Conservation (phyloP, 1,140 invertebrate species). For the Hormaphis cornu region DNA sequence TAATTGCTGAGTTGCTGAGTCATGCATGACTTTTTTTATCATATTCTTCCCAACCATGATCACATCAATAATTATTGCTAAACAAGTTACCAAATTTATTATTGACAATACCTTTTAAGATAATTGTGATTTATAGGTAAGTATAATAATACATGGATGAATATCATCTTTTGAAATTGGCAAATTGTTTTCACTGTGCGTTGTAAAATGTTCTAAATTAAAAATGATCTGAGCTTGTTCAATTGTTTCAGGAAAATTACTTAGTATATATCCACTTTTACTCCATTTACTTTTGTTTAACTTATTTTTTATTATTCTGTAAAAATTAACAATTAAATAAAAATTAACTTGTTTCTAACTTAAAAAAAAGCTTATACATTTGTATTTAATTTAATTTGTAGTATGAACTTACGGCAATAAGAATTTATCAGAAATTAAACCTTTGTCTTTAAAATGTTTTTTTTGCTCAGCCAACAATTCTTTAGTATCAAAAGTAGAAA, state of each 20-base stretch:
- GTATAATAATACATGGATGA: slow-evolving; percentile 8
- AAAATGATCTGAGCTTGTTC: slow-evolving; percentile 11
- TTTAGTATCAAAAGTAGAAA: background rate
- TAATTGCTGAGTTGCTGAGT: background rate
- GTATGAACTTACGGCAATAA: slow-evolving; percentile 13
- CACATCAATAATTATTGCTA: slow-evolving; percentile 14
- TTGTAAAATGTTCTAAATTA: background rate
- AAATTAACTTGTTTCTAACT: no score
- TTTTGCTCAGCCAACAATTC: slow-evolving; percentile 10
- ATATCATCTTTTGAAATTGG: background rate
- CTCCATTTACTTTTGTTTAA: background rate
- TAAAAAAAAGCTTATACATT: no score
- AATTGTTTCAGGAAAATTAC: slow-evolving; percentile 20
- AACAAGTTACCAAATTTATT: background rate
- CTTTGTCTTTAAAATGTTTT: background rate
- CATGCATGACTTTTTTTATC: background rate
- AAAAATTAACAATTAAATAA: background rate
- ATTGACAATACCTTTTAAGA: background rate
- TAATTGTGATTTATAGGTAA: background rate
- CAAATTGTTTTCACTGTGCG: background rate
- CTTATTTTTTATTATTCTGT: slow-evolving; percentile 11
- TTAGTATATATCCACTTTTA: slow-evolving; percentile 1
- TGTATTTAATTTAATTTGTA: background rate
- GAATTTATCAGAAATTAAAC: slow-evolving; percentile 1
- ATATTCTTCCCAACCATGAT: background rate